Base-by-base conservation (phyloP, 1,140 invertebrate genomes). In the Drosophila bipectinata region DNA sequence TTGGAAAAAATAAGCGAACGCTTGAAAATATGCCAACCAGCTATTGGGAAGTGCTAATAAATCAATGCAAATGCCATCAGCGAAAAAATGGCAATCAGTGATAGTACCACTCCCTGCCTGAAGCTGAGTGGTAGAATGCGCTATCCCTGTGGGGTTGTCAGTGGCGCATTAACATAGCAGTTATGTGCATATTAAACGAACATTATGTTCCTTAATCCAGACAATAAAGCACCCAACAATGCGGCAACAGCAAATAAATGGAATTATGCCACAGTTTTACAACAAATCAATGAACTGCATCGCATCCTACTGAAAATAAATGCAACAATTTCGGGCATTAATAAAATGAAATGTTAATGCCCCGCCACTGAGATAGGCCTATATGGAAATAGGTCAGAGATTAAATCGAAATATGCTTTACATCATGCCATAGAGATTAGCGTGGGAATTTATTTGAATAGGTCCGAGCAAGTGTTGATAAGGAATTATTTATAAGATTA, bases 191-290 rank as follows among this genome's bases (percentile, higher is more conserved):
- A 84, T 84, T 76, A 79, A 76, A 58, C 67, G 61, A 60, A 60
- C 80, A 76, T 79, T 84, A 84, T 83, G 77, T 76, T 79, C 58
- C 61, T 68, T 80, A 84, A 83, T 76, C 72, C 81, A 58, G 66
- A 83, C 60, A 82, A 81, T 77, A 77, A 81, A 73, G 57, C 49
- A 59, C 53, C 37, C 53, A 59, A 51, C 64, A 72, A 69, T 39
- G 64, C 68, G 64, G 53, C 45, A 18, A 58, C 68, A 53, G 48
- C 56, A 72, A 72, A 72, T 72, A 24, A 72, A 72, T 72, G 37
- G 45, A 77, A 77, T 67, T 47, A 63, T 67, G 61, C 60, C 58
- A 58, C 45, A 44, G 55, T 49, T 69, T 72, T 72, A 72, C 68
- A 60, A 72, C 68, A 72, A 72, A 72, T 72, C 68, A 72, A 71